Evolutionary conservation across 2,113 vertebrate species (phyloP).

Genomic region (Plecturocebus donacophilus): DNA sequence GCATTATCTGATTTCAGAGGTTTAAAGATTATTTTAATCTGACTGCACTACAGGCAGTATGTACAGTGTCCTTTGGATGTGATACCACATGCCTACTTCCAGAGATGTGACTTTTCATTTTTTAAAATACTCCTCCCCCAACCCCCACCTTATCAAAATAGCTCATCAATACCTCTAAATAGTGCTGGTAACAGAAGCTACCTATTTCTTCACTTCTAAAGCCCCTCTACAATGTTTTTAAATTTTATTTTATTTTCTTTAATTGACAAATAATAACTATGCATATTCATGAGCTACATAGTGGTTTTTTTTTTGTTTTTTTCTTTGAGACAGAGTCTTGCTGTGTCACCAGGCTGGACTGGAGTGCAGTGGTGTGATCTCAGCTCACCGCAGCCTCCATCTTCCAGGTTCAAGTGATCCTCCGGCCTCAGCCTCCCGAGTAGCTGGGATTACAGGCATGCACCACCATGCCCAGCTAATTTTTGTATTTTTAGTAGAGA

Average conservation of each 20-base stretch:
- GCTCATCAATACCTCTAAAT: constrained; percentile 17
- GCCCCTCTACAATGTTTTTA: not conserved
- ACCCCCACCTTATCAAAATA: not conserved
- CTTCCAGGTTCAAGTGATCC: no score
- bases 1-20: constrained; percentile 17
- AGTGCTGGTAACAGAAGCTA: constrained; percentile 24
- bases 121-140: constrained; percentile 52
- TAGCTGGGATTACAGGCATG: no score
- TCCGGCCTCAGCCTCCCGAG: no score
- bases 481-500: no score
- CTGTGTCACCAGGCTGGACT: no score
- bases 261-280: not conserved
- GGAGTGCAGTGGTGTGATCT: no score
- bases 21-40: constrained; percentile 56
- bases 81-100: not conserved
- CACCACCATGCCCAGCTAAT: no score
- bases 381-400: no score
- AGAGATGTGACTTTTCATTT: constrained; percentile 63
- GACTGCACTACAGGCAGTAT: not conserved
- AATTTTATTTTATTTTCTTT: not conserved
- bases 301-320: no score
- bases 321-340: no score
- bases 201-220: constrained; percentile 18
- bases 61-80: not conserved
- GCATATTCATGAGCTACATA: not conserved